Evolutionary conservation across 1,140 invertebrate species (phyloP).

Genomic region (Leptopilina boulardi): DNA sequence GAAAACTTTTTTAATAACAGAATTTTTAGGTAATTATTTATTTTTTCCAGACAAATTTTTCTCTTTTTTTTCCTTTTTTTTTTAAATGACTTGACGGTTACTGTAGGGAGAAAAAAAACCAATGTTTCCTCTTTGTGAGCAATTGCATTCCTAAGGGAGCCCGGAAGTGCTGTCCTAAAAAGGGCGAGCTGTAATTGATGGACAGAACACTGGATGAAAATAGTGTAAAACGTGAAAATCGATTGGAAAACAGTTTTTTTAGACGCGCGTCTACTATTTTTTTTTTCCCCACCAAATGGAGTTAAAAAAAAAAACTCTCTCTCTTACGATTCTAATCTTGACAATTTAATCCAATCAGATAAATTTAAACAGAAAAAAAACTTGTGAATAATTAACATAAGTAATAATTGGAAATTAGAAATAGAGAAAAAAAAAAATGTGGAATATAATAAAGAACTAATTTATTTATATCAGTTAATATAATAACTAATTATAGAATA

Average conservation of each 20-base stretch:
- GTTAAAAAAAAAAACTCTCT: too few relatives aligned
- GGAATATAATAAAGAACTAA: too few relatives aligned
- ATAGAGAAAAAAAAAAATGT: neutral
- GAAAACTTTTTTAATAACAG: neutral
- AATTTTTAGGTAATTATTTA: neutral
- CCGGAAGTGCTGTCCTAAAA: neutral
- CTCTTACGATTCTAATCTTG: neutral
- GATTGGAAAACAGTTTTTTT: neutral
- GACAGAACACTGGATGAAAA: neutral
- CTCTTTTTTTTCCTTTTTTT: neutral
- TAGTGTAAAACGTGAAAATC: constrained; percentile 9
- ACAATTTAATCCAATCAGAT: too few relatives aligned
- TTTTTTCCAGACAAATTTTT: neutral
- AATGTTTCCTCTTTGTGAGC: neutral
- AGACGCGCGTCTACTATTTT: too few relatives aligned
- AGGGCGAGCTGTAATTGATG: constrained; percentile 20
- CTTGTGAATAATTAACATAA: neutral
- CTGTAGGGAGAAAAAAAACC: neutral
- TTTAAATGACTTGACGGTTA: constrained; percentile 4
- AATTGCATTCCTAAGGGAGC: constrained; percentile 15
- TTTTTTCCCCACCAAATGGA: too few relatives aligned
- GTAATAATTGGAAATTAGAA: neutral
- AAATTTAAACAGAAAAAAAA: too few relatives aligned
- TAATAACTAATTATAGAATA: too few relatives aligned
- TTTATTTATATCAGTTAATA: too few relatives aligned